Evolutionary conservation across 2,797 vertebrate species (phyloP).

Genomic region (Molothrus aeneus): DNA sequence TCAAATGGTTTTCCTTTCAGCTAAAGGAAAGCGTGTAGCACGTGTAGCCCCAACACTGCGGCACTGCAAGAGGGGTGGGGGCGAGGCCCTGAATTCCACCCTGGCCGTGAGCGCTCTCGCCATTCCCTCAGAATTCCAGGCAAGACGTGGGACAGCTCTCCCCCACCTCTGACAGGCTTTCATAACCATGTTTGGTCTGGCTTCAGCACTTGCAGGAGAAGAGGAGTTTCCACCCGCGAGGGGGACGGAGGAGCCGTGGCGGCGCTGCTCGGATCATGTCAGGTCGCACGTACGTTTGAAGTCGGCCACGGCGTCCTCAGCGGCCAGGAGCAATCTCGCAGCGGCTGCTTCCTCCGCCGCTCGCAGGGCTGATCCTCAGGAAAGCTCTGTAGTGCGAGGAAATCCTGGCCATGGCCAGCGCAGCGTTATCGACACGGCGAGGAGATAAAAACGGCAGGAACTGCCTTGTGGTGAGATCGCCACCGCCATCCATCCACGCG

Average conservation of each 20-base stretch:
- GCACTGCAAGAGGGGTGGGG: not conserved
- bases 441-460: slow-evolving; percentile 17
- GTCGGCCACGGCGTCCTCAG: not conserved
- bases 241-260: not conserved
- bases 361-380: slow-evolving; percentile 41
- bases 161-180: not conserved
- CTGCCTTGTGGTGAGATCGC: not conserved
- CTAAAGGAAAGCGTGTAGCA: not conserved
- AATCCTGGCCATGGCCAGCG: slow-evolving; percentile 54
- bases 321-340: not conserved
- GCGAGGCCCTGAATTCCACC: not conserved
- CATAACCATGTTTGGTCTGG: not conserved
- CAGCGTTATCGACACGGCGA: not conserved
- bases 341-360: slow-evolving; percentile 19
- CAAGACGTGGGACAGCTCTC: not conserved
- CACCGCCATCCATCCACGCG: not conserved
- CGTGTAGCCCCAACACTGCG: fast-evolving
- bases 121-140: not conserved
- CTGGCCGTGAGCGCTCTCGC: fast-evolving
- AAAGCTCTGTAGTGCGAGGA: slow-evolving; percentile 48
- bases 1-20: not conserved
- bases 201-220: not conserved
- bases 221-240: not conserved
- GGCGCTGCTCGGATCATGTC: slow-evolving; percentile 39
- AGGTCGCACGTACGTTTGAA: slow-evolving; percentile 54